Evolutionary conservation across 2,797 vertebrate genomes (phyloP).

Genomic region (Melanogrammus aeglefinus): DNA sequence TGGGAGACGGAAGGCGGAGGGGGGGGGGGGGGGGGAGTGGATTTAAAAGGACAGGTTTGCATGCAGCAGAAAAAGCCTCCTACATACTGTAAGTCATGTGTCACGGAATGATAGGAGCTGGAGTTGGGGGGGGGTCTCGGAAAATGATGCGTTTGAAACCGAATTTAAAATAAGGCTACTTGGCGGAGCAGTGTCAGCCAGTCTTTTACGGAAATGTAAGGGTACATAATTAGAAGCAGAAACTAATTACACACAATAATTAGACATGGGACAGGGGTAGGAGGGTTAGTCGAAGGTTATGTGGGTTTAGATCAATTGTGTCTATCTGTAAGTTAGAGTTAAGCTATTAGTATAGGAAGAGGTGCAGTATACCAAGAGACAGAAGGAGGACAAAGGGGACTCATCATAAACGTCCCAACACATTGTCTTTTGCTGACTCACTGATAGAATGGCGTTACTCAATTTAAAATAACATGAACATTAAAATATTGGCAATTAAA

Average conservation of each 20-base stretch:
- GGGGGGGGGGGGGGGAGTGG: background rate
- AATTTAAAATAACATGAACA: background rate
- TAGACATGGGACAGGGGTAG: constrained; percentile 64
- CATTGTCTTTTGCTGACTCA: background rate
- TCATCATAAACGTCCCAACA: constrained; percentile 13
- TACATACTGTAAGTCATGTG: constrained; percentile 27
- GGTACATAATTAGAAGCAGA: constrained; percentile 65
- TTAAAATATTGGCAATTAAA: too few relatives aligned
- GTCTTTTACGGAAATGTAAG: constrained; percentile 51
- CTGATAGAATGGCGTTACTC: background rate
- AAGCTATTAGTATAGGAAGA: constrained; percentile 60
- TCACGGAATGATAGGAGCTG: constrained; percentile 49
- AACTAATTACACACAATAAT: constrained; percentile 76
- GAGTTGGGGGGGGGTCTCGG: constrained; percentile 27
- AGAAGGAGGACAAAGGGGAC: constrained; percentile 61
- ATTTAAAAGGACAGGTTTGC: background rate
- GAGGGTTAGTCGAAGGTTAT: constrained; percentile 84
- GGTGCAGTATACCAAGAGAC: constrained; percentile 72
- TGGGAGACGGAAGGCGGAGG: background rate
- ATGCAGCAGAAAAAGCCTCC: constrained; percentile 25
- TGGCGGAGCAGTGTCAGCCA: constrained; percentile 43
- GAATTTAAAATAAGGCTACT: constrained; percentile 26
- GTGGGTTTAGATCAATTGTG: constrained; percentile 60
- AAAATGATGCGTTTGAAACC: background rate
- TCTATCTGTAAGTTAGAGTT: background rate